Evolutionary conservation across 2,888 invertebrate species (phyloP).

Genomic region (Alsophila aescularia): DNA sequence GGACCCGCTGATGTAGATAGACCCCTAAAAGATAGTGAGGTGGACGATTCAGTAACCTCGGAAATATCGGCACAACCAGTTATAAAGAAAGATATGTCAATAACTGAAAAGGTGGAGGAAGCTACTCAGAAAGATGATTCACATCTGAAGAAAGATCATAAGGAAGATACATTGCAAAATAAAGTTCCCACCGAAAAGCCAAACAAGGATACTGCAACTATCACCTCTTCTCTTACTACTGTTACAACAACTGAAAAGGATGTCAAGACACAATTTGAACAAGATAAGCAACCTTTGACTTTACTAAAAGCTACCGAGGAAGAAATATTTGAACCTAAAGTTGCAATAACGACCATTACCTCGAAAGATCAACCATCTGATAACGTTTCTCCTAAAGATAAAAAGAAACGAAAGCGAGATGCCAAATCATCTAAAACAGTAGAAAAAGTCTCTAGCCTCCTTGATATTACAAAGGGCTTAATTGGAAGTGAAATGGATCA

Average conservation of each 20-base stretch:
- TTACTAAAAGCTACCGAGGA: neutral
- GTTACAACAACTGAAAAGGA: neutral
- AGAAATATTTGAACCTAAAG: neutral
- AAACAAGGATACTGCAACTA: too few relatives aligned
- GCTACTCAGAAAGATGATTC: too few relatives aligned
- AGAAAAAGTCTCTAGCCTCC: constrained; percentile 30
- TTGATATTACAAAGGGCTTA: constrained; percentile 40
- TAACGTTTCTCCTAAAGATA: neutral
- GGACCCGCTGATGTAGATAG: neutral
- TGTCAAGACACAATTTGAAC: neutral
- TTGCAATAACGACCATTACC: neutral
- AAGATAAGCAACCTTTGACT: neutral
- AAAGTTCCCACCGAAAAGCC: too few relatives aligned
- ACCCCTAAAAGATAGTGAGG: too few relatives aligned
- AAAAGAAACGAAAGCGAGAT: neutral
- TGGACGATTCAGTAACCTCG: too few relatives aligned
- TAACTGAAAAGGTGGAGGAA: too few relatives aligned
- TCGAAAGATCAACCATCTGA: constrained; percentile 1
- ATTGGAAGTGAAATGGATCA: constrained; percentile 51
- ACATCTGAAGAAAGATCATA: too few relatives aligned
- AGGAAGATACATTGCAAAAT: too few relatives aligned
- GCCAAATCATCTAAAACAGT: constrained; percentile 3
- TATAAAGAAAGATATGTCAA: too few relatives aligned
- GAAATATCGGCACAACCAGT: too few relatives aligned
- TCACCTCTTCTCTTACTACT: neutral